Evolutionary conservation across 2,797 vertebrate genomes (phyloP), one percentile per base, ranked within the genome.

Genomic region (Scleropages formosus): DNA sequence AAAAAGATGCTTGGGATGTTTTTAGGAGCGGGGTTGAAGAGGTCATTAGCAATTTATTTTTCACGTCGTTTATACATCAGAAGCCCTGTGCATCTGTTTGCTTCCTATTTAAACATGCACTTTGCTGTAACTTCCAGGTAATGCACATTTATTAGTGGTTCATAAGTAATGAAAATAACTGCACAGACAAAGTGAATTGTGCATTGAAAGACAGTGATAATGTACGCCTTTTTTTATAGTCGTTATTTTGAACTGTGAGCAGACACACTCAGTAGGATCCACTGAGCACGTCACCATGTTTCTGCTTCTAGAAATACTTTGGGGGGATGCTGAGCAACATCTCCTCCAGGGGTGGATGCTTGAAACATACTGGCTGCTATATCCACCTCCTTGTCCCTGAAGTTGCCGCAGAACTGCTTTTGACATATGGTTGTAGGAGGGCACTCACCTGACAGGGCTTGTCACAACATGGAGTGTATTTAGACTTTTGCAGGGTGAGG

Each of bases 91-190:
- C 26, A 60, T 31, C 18, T 44, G n/a, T 47, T 26, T 11, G 4
- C 15, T 15, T 26, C 72, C 56, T 58, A 15, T 27, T 72, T 22
- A n/a, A 27, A 44, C 39, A 72, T 60, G 51, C 53, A 72, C 56
- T 61, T 72, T 70, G 59, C 27, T 72, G 51, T 60, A 71, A 71
- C 70, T 22, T 46, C n/a, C 27, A 60, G 56, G 70, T 44, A 39
- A 31, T 15, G 51, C 13, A 56, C 46, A 49, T 51, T 71, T 53
- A 71, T 71, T 27, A 31, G 31, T 47, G 4, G 16, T 58, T n/a
- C 18, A 44, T 13, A 22, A 22, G 12, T 24, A 66, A 68, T 51
- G 24, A 51, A 47, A 16, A 22, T 47, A 20, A 46, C 22, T 67
- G 20, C 44, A 20, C 67, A n/a, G 46, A 10, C 46, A 46, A 66